phyloP scores from a whole-genome alignment of 2,113 vertebrate species.

The Tachysurus fulvidraco region DNA sequence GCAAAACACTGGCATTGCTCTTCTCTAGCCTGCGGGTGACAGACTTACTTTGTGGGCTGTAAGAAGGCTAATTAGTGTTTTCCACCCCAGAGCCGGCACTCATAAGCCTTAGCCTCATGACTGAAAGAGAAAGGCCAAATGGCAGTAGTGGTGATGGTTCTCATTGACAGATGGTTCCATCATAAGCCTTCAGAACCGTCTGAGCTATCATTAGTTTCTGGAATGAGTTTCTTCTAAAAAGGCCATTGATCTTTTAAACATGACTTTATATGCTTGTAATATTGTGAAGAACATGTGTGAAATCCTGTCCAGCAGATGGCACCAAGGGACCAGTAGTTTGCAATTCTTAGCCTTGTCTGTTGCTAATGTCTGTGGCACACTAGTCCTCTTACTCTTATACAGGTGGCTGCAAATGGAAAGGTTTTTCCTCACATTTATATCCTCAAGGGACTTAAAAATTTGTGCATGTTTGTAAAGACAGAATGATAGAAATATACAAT shows the following conservation, averaged over 20 bases:
- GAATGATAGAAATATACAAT: not conserved
- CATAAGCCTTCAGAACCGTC: conserved; percentile 40
- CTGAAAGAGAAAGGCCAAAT: conserved; percentile 59
- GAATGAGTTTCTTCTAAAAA: conserved; percentile 10
- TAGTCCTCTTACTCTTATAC: not conserved
- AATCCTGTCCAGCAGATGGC: conserved; percentile 71
- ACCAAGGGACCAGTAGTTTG: conserved; percentile 58
- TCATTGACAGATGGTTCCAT: conserved; percentile 53
- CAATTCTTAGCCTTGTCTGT: not conserved
- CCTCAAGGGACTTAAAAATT: not conserved
- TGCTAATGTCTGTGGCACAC: not conserved
- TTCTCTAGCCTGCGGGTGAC: conserved; percentile 71
- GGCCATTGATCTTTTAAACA: conserved; percentile 20
- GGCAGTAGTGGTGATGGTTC: conserved; percentile 45
- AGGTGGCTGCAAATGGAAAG: not conserved
- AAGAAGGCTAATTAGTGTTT: conserved; percentile 72
- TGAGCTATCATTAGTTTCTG: conserved; percentile 31
- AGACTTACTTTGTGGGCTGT: conserved; percentile 74
- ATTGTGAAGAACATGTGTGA: not conserved
- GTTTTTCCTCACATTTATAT: not conserved
- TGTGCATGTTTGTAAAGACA: not conserved
- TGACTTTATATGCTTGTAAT: not conserved
- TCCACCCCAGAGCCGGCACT: conserved; percentile 56
- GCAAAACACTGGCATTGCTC: conserved; percentile 64
- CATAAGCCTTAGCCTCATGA: conserved; percentile 59